Conservation (phyloP, 2,797 vertebrate species). For the Takifugu rubripes region DNA sequence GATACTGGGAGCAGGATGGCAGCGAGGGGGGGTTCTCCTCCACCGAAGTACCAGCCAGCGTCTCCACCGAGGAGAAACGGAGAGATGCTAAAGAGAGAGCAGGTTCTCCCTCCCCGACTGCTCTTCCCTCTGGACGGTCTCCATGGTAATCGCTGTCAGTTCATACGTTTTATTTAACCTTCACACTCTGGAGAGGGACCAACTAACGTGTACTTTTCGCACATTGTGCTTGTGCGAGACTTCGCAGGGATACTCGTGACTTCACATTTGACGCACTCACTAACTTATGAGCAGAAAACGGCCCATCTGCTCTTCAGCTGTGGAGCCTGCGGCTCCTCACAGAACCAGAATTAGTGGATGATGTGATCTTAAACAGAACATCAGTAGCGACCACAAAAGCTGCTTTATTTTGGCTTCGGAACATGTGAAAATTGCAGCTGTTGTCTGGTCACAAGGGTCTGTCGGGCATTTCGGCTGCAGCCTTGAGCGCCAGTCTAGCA, state of each 20-base stretch:
- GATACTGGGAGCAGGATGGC: neutral
- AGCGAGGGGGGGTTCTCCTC: slow-evolving; percentile 21
- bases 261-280: slow-evolving; percentile 11
- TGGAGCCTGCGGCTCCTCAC: neutral
- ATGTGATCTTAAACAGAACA: no score
- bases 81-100: slow-evolving; percentile 20
- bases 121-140: slow-evolving; percentile 43
- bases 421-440: no score
- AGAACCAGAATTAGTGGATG: no score
- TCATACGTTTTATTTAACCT: slow-evolving; percentile 58
- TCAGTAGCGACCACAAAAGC: no score
- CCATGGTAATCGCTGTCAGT: slow-evolving; percentile 60
- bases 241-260: neutral
- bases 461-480: no score
- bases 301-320: no score
- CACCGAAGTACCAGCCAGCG: slow-evolving; percentile 29
- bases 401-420: no score
- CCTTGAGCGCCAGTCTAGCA: no score
- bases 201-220: slow-evolving; percentile 24
- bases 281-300: neutral
- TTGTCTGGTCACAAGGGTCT: no score
- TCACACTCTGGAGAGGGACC: slow-evolving; percentile 26
- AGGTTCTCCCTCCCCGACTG: slow-evolving; percentile 18
- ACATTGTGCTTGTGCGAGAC: slow-evolving; percentile 21
- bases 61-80: slow-evolving; percentile 7